These are phyloP conservation scores for Heloderma charlesbogerti DNA, from an alignment of 2,113 vertebrate species.

Conservation along the genomic window DNA sequence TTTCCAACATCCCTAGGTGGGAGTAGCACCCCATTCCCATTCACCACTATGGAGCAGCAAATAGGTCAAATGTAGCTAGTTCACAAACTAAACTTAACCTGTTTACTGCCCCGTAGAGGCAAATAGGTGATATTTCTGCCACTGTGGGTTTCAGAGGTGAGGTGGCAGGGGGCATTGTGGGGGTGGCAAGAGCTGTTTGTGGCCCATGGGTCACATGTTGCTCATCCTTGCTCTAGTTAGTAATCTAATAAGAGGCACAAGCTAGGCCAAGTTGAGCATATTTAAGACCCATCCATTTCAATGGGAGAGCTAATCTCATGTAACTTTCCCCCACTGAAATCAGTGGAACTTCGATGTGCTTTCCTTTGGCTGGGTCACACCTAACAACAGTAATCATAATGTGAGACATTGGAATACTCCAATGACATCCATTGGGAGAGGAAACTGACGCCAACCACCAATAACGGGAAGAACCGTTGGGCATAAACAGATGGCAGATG, in stretches of 20 bases:
- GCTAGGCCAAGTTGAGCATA: background rate
- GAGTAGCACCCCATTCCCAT: no score
- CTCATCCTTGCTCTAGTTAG: background rate
- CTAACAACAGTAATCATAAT: background rate
- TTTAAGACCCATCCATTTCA: background rate
- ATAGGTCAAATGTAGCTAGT: no score
- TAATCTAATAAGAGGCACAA: background rate
- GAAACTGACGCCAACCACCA: background rate
- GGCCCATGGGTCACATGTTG: no score
- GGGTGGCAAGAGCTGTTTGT: no score
- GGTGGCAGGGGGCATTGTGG: no score
- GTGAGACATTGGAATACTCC: no score
- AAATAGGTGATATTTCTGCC: no score
- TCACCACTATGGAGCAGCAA: no score
- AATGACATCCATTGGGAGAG: background rate
- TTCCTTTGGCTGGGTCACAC: background rate
- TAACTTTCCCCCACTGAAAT: background rate
- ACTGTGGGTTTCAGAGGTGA: no score
- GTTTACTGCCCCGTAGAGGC: no score
- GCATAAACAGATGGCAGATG: slow-evolving; percentile 8
- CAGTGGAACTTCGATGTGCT: background rate
- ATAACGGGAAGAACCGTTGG: background rate
- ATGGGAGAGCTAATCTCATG: background rate
- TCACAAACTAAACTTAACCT: no score
- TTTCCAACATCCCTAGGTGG: no score